Conservation (phyloP, 2,888 invertebrate genomes). For the Mythimna ferrago region DNA sequence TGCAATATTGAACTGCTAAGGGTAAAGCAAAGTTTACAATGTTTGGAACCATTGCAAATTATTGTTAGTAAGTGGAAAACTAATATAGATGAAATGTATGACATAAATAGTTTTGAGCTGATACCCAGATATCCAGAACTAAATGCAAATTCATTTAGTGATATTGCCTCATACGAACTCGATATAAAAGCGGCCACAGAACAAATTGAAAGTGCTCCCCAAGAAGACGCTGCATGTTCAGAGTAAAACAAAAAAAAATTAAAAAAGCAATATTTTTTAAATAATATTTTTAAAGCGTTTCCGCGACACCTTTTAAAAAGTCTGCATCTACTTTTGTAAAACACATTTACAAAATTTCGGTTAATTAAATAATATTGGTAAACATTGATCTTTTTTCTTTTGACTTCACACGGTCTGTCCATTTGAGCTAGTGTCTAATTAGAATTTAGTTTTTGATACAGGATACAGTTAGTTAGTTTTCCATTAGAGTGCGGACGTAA, state of each 20-base stretch:
- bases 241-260: conserved; percentile 41
- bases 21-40: conserved; percentile 87
- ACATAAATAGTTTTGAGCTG: conserved; percentile 79
- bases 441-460: too few species aligned
- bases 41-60: conserved; percentile 84
- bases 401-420: too few species aligned
- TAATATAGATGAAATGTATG: conserved; percentile 72
- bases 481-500: too few species aligned
- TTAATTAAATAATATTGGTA: not conserved
- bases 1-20: conserved; percentile 86
- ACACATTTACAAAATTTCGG: not conserved
- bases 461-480: too few species aligned
- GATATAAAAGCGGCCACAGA: conserved; percentile 60
- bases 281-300: not conserved
- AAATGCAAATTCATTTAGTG: conserved; percentile 70
- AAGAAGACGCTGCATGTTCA: conserved; percentile 63
- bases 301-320: not conserved
- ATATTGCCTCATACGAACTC: conserved; percentile 69
- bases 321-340: not conserved
- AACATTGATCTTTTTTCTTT: too few species aligned
- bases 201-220: conserved; percentile 57
- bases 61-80: conserved; percentile 85
- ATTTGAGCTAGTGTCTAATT: too few species aligned
- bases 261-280: not conserved
- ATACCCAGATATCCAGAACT: conserved; percentile 83